Evolutionary conservation across 2,113 vertebrate species (phyloP).

Genomic region (Corythornis madagascariensis): DNA sequence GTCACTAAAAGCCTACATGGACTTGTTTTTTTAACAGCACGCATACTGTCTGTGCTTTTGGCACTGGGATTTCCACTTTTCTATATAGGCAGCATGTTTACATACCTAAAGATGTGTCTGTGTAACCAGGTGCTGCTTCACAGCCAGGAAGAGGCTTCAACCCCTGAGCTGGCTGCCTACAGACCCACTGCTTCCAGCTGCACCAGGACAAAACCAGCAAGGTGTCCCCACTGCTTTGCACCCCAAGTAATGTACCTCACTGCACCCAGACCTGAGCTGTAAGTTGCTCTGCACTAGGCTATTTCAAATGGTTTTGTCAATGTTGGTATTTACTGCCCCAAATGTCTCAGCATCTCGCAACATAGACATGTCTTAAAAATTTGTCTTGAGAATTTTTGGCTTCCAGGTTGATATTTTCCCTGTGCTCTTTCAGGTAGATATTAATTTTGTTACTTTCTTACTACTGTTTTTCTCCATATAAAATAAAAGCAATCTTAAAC

Average conservation of each 20-base stretch:
- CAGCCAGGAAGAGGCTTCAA: neutral
- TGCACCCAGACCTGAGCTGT: neutral
- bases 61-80: neutral
- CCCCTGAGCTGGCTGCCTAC: neutral
- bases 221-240: neutral
- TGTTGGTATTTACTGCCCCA: neutral
- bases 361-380: neutral
- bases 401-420: neutral
- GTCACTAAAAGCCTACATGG: neutral
- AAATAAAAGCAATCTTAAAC: conserved; percentile 52
- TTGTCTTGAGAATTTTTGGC: neutral
- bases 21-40: neutral
- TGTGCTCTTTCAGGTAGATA: neutral
- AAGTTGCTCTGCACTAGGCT: neutral
- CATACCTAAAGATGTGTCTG: fast-evolving
- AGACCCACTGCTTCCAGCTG: neutral
- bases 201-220: neutral
- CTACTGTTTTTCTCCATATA: neutral
- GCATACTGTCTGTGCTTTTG: neutral
- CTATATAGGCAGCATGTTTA: neutral
- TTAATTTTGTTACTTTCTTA: conserved; percentile 54
- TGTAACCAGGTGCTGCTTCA: neutral
- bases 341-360: neutral
- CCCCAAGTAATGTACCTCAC: neutral
- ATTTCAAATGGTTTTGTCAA: neutral